Base-by-base conservation (phyloP, 2,113 vertebrate genomes). In the Orthonyx spaldingii region DNA sequence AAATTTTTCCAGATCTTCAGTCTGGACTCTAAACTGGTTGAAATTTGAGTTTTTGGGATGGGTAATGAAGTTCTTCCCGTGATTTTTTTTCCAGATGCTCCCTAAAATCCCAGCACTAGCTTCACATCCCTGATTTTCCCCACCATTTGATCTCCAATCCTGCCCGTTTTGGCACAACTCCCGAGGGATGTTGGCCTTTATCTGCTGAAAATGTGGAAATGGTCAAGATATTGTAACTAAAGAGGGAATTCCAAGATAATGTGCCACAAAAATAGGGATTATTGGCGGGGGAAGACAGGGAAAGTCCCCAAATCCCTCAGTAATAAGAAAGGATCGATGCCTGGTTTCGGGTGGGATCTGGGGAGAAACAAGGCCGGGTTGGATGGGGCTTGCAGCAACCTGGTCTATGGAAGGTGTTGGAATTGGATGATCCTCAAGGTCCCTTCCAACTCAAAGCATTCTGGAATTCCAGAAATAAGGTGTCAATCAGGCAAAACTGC, bases 91-190 rank as follows among this genome's bases (percentile, higher is more conserved):
- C 32, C 76, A 64, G 53, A 17, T 39, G 11, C 23, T 79, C 50
- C 56, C 15, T 66, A 21, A 63, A 66, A 32, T 30, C 24, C 10
- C 60, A 81, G 16, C 0, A 1, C 3, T 28, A 47, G 28, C 33
- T 37, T 33, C 44, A 23, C 9, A 60, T 6, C 27, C 35, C 26
- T 1, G 9, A n/a, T 0, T 39, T 76, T 39, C n/a, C 39, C 33
- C 32, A 24, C 5, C 0, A 2, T 32, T 33, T 18, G 15, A 22
- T 32, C 59, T 77, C 80, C 83, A 23, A 60, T 50, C 56, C 42
- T 18, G 24, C 42, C 22, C 0, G 0, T 23, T 46, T 39, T 12
- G 18, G 41, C n/a, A 39, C 35, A 66, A 4, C 13, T 30, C 35
- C 7, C 3, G 61, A 68, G 18, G 17, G 39, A 52, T 2, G 5